phyloP scores from a whole-genome alignment of 2,888 invertebrate genomes.

The Achlya flavicornis region DNA sequence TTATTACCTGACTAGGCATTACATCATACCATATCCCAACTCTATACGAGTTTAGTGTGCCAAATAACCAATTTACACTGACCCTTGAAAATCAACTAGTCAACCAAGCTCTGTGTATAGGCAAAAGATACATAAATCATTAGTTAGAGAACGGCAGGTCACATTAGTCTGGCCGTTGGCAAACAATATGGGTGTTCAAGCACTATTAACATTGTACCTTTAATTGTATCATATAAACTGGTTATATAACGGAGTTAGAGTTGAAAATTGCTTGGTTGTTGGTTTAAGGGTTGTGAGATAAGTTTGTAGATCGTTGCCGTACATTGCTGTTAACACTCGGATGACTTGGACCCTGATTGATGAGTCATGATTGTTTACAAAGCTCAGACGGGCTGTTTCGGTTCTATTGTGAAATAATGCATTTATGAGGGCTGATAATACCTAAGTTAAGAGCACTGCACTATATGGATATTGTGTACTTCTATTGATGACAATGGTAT shows the following conservation, averaged over 20 bases:
- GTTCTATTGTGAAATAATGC: neutral
- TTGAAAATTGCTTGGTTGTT: conserved; percentile 26
- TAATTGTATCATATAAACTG: conserved; percentile 25
- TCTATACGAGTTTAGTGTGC: neutral
- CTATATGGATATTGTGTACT: no score
- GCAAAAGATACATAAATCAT: neutral
- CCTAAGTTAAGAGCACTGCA: neutral
- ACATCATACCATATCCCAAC: neutral
- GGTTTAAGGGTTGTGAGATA: conserved; percentile 30
- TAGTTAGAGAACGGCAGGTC: conserved; percentile 3
- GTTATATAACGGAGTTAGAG: conserved; percentile 24
- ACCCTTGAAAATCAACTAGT: conserved; percentile 7
- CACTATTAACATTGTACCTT: neutral
- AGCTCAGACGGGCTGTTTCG: conserved; percentile 20
- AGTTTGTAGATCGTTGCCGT: conserved; percentile 20
- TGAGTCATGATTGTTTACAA: conserved; percentile 43
- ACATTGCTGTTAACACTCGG: conserved; percentile 31
- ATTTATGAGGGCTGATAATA: neutral
- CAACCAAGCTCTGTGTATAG: neutral
- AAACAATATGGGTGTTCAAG: conserved; percentile 32
- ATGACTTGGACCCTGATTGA: conserved; percentile 45
- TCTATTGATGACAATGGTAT: neutral
- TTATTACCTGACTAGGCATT: neutral
- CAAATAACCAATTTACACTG: neutral
- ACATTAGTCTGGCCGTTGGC: conserved; percentile 21